phyloP scores from a whole-genome alignment of 2,113 vertebrate genomes.

The Castor canadensis region DNA sequence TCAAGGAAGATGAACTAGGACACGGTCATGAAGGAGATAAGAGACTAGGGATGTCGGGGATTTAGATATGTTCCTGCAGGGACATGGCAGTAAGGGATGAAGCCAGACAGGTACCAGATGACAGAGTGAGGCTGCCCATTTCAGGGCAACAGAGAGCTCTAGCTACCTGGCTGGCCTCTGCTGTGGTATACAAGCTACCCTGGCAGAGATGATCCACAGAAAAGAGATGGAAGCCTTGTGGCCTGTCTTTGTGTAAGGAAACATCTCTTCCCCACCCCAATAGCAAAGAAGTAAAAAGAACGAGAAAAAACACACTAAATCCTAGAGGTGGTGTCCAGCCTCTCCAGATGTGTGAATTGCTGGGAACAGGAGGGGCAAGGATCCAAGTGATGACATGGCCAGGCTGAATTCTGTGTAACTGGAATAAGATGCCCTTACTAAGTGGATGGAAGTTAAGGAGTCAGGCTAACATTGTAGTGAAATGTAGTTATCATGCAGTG shows the following conservation, averaged over 20 bases:
- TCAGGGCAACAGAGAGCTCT: not conserved
- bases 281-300: not conserved
- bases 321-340: too few species aligned
- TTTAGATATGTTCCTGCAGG: not conserved
- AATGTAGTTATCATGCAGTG: not conserved
- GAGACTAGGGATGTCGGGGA: not conserved
- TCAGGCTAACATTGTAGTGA: not conserved
- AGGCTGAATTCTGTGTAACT: not conserved
- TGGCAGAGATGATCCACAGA: not conserved
- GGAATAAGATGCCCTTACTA: not conserved
- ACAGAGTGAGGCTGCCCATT: not conserved
- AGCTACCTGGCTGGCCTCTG: rapidly evolving
- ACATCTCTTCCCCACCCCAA: not conserved
- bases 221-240: not conserved
- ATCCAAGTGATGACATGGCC: not conserved
- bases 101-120: too few species aligned
- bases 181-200: rapidly evolving
- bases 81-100: not conserved
- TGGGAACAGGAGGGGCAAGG: rapidly evolving
- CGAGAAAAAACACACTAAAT: rapidly evolving
- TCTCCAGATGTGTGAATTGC: rapidly evolving
- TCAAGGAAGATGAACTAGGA: rapidly evolving
- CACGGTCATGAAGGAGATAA: not conserved
- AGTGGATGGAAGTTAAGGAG: not conserved
- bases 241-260: not conserved